Conservation (phyloP, 2,797 vertebrate genomes). For the Masticophis lateralis region DNA sequence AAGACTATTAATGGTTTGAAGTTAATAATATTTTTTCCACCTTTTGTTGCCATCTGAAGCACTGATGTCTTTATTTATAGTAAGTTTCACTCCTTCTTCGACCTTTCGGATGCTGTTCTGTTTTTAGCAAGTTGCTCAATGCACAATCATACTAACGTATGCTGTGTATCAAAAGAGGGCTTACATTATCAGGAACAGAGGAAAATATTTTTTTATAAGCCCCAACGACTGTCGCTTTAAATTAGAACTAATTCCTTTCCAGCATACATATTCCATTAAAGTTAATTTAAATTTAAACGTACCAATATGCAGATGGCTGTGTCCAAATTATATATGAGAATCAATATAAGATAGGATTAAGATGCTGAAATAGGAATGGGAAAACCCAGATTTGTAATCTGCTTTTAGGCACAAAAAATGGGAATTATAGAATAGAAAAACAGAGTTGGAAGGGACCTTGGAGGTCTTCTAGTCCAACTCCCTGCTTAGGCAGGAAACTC, state of each 20-base stretch:
- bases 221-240: background rate
- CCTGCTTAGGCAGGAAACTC: too few relatives aligned
- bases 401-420: background rate
- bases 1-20: background rate
- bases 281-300: background rate
- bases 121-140: background rate
- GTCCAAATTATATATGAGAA: background rate
- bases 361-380: background rate
- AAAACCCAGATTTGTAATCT: background rate
- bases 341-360: background rate
- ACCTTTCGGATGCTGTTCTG: background rate
- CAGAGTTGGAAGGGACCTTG: too few relatives aligned
- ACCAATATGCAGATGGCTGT: background rate
- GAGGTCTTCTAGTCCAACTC: too few relatives aligned
- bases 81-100: background rate
- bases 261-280: background rate
- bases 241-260: slow-evolving; percentile 4
- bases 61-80: background rate
- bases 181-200: background rate
- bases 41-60: background rate
- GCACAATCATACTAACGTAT: background rate
- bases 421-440: too few relatives aligned
- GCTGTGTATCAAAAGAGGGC: background rate
- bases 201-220: background rate
- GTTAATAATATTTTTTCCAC: background rate